phyloP scores from a whole-genome alignment of 2,113 vertebrate genomes.

The Eolophus roseicapilla region DNA sequence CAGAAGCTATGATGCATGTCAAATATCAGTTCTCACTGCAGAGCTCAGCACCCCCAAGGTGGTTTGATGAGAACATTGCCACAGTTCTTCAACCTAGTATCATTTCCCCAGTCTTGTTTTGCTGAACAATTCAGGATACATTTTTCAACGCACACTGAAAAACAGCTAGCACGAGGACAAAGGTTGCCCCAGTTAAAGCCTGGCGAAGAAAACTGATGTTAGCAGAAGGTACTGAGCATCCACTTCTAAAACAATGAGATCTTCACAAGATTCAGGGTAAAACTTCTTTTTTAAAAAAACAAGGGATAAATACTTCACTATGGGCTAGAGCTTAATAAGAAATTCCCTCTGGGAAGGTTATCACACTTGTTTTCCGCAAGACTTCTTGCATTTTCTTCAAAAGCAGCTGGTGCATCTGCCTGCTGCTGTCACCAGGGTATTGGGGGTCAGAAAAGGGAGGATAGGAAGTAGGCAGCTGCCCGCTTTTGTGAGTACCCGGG shows the following conservation, averaged over 20 bases:
- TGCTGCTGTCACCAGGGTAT: rapidly evolving
- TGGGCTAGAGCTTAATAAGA: background rate
- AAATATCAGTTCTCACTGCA: background rate
- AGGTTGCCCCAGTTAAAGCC: background rate
- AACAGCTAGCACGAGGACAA: background rate
- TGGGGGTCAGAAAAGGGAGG: background rate
- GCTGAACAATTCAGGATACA: background rate
- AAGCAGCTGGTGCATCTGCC: background rate
- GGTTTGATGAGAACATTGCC: background rate
- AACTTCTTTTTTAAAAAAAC: background rate
- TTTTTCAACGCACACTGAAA: background rate
- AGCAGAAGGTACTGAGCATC: background rate
- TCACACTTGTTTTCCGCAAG: background rate
- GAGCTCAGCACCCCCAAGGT: background rate
- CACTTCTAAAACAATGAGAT: background rate
- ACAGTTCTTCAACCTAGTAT: background rate
- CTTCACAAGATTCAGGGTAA: background rate
- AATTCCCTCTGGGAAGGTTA: background rate
- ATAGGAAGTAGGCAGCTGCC: background rate
- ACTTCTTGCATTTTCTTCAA: background rate
- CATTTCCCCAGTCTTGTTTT: background rate
- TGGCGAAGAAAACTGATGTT: background rate
- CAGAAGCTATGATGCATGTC: background rate
- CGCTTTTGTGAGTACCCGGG: no score
- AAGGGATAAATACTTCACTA: background rate